Base-by-base conservation (phyloP, 2,888 invertebrate species). In the Perithous albicinctus region DNA sequence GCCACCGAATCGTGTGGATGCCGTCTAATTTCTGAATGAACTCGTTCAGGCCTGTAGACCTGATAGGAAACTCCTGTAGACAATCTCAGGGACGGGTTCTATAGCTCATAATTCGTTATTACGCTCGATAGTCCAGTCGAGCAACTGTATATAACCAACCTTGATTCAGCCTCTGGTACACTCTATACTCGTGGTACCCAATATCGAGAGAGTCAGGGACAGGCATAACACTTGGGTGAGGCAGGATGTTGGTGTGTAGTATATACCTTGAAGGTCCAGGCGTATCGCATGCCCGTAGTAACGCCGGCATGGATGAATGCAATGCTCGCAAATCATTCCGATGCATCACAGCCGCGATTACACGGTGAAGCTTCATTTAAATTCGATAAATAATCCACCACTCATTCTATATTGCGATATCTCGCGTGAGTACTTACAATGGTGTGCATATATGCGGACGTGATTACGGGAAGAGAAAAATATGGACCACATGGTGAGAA, bases 331-430 rank as follows among this genome's bases (percentile, higher is more conserved):
- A 92, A 92, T 92, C 92, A 92, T 91, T 81, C 86, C 84, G 89
- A 91, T 91, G 90, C 91, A 92, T 91, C 91, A 89, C 87, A 66
- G 86, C 89, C 88, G 91, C 92, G 91, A 92, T 92, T 92, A 92
- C 92, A 92, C 90, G 91, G 88, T 89, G 88, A 90, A 89, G 88
- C 90, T 92, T 92, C 91, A 91, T 92, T 92, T 91, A 90, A 92
- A 89, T 87, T 89, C 90, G 85, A 92, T 92, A 92, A 92, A 92
- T 92, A 92, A 91, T 89, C 85, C 88, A 82, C 88, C 86, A 88
- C 89, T 91, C 90, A 90, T 90, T 90, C 87, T 88, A 86, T 87
- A 87, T 85, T 80, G 51, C 86, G 86, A 75, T 70, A 88, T 89
- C 88, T 88, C 87, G 86, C 86, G 87, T 70, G 80, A 81, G 83